Percentiles rank a stretch among this genome's conserved stretches.
phyloP scores from a whole-genome alignment of 2,888 invertebrate species.

The Leucania comma region DNA sequence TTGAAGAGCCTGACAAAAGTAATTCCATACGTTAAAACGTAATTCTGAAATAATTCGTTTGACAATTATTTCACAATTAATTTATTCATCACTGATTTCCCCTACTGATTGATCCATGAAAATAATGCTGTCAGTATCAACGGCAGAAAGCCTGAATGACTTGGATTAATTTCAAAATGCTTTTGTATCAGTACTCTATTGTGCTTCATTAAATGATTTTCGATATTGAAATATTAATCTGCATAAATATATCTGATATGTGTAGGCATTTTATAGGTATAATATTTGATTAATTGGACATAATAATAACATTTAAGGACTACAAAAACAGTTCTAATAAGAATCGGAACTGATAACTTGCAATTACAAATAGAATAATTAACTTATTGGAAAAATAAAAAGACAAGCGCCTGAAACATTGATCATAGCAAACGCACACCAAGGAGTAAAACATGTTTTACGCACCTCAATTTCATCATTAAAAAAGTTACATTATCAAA shows the following conservation, averaged over 20 bases:
- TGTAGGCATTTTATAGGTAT: background rate
- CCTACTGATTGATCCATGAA: conserved; percentile 27
- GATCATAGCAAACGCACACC: conserved; percentile 43
- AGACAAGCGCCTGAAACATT: conserved; percentile 23
- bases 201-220: conserved; percentile 38
- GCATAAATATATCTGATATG: background rate
- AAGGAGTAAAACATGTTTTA: conserved; percentile 11
- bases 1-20: too few species aligned
- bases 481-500: conserved; percentile 51
- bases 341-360: background rate
- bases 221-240: conserved; percentile 43
- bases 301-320: background rate
- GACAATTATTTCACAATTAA: conserved; percentile 5
- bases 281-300: background rate
- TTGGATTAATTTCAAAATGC: conserved; percentile 55
- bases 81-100: conserved; percentile 21
- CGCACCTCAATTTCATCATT: conserved; percentile 46
- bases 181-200: conserved; percentile 28
- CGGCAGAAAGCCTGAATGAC: conserved; percentile 29
- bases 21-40: background rate
- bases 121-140: conserved; percentile 19
- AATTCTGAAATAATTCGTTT: background rate
- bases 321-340: background rate
- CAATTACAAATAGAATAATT: background rate
- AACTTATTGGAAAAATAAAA: background rate